A percentile compares a stretch with the other conserved stretches of the same genome.
Evolutionary conservation across 2,888 invertebrate species (phyloP).

Genomic region (Dolichopus griseipennis): DNA sequence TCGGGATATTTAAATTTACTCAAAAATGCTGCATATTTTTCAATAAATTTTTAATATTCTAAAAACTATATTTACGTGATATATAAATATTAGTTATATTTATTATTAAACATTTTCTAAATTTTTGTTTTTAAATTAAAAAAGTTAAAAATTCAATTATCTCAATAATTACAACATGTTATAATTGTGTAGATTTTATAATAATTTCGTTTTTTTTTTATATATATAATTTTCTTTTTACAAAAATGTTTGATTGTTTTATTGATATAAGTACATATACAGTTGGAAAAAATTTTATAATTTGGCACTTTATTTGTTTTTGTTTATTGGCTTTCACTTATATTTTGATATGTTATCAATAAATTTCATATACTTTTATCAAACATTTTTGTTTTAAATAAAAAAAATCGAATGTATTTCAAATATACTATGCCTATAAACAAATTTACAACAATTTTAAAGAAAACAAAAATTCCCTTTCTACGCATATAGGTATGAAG

Average conservation of each 20-base stretch:
- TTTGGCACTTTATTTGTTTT: background rate
- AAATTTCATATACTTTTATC: background rate
- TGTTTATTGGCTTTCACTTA: background rate
- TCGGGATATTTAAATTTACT: background rate
- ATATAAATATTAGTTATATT: too few relatives aligned
- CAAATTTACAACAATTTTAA: background rate
- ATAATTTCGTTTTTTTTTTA: too few relatives aligned
- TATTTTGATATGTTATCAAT: background rate
- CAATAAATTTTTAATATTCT: too few relatives aligned
- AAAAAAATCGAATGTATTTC: background rate
- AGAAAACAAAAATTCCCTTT: background rate
- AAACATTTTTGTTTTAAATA: background rate
- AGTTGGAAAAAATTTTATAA: background rate
- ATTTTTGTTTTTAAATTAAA: too few relatives aligned
- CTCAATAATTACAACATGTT: too few relatives aligned
- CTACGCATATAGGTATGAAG: slow-evolving; percentile 45
- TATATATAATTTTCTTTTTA: background rate
- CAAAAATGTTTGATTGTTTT: background rate
- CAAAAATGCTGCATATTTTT: background rate
- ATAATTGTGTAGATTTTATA: too few relatives aligned
- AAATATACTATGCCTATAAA: background rate
- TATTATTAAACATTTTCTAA: too few relatives aligned
- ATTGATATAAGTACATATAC: background rate
- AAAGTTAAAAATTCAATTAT: too few relatives aligned
- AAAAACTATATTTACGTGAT: too few relatives aligned